These are phyloP conservation scores for Tachycineta bicolor DNA, from an alignment of 2,113 vertebrate genomes.

Conservation along the genomic window DNA sequence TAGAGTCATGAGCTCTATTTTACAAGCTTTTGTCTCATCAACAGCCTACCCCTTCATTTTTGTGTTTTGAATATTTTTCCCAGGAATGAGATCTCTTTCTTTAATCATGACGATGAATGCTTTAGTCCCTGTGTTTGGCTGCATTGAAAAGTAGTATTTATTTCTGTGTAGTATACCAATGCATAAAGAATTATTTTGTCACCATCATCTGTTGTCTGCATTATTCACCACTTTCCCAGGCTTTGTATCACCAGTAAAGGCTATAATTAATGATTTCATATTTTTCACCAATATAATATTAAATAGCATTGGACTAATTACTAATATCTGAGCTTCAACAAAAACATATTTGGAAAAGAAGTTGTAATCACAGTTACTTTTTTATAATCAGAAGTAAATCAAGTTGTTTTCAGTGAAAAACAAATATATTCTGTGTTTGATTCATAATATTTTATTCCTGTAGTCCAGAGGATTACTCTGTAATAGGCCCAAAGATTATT, in stretches of 20 bases:
- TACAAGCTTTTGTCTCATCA: neutral
- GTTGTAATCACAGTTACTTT: neutral
- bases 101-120: neutral
- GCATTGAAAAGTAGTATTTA: neutral
- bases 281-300: neutral
- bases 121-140: neutral
- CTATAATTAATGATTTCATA: neutral
- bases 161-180: neutral
- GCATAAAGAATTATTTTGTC: neutral
- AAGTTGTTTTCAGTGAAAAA: neutral
- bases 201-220: neutral
- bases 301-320: neutral
- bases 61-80: neutral
- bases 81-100: neutral
- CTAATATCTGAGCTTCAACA: neutral
- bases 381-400: neutral
- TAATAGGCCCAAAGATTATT: neutral
- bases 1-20: neutral
- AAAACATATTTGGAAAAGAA: neutral
- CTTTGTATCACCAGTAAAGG: neutral
- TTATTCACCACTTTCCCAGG: neutral
- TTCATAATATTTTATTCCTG: neutral
- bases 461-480: neutral
- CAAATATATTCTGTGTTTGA: neutral
- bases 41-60: neutral